Percentiles rank a stretch among this genome's conserved stretches.
Evolutionary conservation across 2,888 invertebrate genomes (phyloP).

Genomic region (Orthosia cruda): DNA sequence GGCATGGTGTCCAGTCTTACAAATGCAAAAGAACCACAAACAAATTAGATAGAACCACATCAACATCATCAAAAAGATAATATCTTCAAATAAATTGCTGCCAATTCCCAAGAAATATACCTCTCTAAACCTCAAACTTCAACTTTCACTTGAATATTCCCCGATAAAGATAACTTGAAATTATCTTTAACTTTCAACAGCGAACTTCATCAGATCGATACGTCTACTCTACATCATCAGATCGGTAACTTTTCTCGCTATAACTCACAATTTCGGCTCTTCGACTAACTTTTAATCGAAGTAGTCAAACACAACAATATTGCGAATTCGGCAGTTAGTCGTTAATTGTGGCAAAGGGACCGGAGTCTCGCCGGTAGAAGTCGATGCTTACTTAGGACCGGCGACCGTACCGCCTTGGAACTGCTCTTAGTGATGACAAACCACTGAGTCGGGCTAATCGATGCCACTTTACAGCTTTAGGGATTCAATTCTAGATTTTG

Average conservation of each 20-base stretch:
- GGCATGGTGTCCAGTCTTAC: background rate
- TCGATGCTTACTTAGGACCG: constrained; percentile 73
- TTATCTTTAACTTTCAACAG: constrained; percentile 37
- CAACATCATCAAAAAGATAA: constrained; percentile 30
- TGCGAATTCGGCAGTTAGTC: constrained; percentile 70
- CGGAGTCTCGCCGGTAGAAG: constrained; percentile 43
- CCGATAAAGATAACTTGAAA: constrained; percentile 49
- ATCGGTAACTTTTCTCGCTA: constrained; percentile 51
- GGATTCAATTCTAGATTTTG: too few relatives aligned
- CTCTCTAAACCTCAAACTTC: constrained; percentile 20
- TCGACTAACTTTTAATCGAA: constrained; percentile 68
- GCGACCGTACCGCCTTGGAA: constrained; percentile 48
- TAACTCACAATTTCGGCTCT: constrained; percentile 58
- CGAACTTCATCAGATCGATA: constrained; percentile 51
- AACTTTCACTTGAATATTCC: constrained; percentile 46
- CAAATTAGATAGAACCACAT: background rate
- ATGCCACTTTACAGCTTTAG: too few relatives aligned
- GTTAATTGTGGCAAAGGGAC: constrained; percentile 63
- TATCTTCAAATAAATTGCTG: constrained; percentile 36
- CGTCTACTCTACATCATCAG: constrained; percentile 57
- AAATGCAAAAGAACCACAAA: background rate
- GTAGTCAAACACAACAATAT: constrained; percentile 72
- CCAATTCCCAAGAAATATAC: constrained; percentile 10
- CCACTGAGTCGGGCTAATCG: constrained; percentile 28
- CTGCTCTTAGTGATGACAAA: constrained; percentile 66